Evolutionary conservation across 2,888 invertebrate genomes (phyloP).

Genomic region (Platynereis dumerilii): DNA sequence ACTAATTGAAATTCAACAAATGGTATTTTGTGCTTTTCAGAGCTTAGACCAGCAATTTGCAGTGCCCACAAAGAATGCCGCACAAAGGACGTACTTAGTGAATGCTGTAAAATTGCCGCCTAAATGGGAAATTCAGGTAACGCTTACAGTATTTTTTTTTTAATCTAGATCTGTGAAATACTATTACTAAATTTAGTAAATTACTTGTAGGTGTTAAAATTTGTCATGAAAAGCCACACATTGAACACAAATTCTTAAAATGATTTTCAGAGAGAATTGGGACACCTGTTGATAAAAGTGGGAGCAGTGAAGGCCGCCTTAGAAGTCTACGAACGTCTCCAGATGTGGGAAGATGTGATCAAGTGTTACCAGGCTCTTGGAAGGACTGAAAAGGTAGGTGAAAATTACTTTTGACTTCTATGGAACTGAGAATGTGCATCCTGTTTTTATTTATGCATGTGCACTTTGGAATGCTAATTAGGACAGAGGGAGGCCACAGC

Average conservation of each 20-base stretch:
- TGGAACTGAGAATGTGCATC: too few species aligned
- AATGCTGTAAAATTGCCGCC: neutral
- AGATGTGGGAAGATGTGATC: slow-evolving; percentile 92
- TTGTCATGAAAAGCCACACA: neutral
- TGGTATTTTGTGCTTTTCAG: too few species aligned
- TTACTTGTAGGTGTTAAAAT: neutral
- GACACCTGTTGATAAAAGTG: slow-evolving; percentile 78
- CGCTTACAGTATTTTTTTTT: too few species aligned
- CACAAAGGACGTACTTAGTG: neutral
- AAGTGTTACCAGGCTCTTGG: slow-evolving; percentile 86
- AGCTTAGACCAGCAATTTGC: neutral
- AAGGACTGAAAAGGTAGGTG: slow-evolving; percentile 77
- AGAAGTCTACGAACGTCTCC: slow-evolving; percentile 66
- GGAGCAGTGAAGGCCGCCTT: slow-evolving; percentile 83
- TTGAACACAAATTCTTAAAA: neutral
- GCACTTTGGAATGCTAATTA: too few species aligned
- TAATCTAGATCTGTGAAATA: too few species aligned
- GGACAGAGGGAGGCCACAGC: too few species aligned
- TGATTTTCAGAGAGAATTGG: slow-evolving; percentile 70
- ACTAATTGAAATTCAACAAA: too few species aligned
- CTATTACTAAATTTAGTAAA: too few species aligned
- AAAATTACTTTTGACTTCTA: too few species aligned
- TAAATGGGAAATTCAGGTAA: slow-evolving; percentile 7
- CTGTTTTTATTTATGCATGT: too few species aligned
- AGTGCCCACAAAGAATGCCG: neutral